Percentiles rank a stretch among this genome's conserved stretches.
phyloP scores from a whole-genome alignment of 2,113 vertebrate species.

The Laticauda colubrina region DNA sequence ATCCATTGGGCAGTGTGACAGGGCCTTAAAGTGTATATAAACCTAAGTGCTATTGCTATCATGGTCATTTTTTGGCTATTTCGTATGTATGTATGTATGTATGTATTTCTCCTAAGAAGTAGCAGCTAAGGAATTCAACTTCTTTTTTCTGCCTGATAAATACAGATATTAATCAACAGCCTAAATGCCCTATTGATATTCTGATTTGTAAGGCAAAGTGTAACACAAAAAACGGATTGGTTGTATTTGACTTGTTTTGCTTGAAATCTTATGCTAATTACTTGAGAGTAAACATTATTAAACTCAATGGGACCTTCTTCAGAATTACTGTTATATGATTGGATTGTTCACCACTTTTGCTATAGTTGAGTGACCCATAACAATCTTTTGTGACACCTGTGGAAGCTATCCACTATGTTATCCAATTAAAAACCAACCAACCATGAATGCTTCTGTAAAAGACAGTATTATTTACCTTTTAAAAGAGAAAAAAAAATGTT shows the following conservation, averaged over 20 bases:
- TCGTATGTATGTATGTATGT: neutral
- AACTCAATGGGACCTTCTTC: neutral
- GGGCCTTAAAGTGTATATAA: too few species aligned
- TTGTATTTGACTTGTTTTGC: neutral
- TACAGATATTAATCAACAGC: neutral
- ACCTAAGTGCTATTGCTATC: neutral
- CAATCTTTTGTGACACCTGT: neutral
- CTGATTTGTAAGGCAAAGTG: neutral
- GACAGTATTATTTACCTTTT: neutral
- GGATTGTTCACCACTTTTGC: neutral
- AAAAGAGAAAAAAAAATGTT: neutral
- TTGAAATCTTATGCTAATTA: neutral
- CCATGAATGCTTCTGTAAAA: neutral
- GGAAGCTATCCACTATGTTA: neutral
- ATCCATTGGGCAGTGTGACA: too few species aligned
- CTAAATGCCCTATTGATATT: neutral
- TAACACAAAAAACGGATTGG: neutral
- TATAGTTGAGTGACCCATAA: neutral
- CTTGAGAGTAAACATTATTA: neutral
- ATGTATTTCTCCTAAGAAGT: neutral
- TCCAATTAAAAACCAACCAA: neutral
- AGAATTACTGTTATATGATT: neutral
- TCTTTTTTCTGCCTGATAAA: neutral
- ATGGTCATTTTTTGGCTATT: neutral
- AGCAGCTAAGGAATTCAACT: neutral